A percentile compares a stretch with the other conserved stretches of the same genome.
These are phyloP conservation scores for Sminthopsis crassicaudata DNA, from an alignment of 2,113 vertebrate genomes.

Conservation along the genomic window DNA sequence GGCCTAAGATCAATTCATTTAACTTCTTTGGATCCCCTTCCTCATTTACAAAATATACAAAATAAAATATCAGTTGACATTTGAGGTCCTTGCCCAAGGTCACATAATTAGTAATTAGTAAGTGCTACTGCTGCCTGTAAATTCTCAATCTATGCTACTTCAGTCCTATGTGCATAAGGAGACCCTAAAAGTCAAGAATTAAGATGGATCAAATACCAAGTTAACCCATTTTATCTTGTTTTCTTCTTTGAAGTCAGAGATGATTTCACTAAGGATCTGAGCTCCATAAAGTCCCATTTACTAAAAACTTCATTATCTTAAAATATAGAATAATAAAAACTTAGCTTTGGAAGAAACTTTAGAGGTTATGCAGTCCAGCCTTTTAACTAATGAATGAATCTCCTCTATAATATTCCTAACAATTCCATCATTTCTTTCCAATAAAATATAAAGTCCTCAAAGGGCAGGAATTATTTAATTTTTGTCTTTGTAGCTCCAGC, in stretches of 20 bases:
- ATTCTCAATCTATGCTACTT: not conserved
- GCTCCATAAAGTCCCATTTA: not conserved
- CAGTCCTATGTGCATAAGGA: not conserved
- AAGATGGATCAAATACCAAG: not conserved
- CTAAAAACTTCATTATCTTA: not conserved
- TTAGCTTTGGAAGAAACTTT: not conserved
- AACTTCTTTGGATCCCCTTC: not conserved
- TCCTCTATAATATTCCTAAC: not conserved
- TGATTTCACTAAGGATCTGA: not conserved
- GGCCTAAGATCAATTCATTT: not conserved
- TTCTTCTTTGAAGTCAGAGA: not conserved
- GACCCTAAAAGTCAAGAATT: not conserved
- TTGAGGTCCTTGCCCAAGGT: not conserved
- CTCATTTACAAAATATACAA: not conserved
- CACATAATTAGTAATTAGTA: too few relatives aligned
- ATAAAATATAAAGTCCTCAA: not conserved
- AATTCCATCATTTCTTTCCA: not conserved
- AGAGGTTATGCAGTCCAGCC: not conserved
- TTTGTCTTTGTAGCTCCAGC: not conserved
- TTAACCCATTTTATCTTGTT: not conserved
- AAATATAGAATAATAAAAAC: not conserved
- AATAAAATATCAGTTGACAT: not conserved
- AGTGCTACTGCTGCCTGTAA: not conserved
- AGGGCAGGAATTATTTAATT: not conserved
- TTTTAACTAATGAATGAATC: not conserved